Evolutionary conservation across 2,797 vertebrate species (phyloP).

Genomic region (Rhinophrynus dorsalis): DNA sequence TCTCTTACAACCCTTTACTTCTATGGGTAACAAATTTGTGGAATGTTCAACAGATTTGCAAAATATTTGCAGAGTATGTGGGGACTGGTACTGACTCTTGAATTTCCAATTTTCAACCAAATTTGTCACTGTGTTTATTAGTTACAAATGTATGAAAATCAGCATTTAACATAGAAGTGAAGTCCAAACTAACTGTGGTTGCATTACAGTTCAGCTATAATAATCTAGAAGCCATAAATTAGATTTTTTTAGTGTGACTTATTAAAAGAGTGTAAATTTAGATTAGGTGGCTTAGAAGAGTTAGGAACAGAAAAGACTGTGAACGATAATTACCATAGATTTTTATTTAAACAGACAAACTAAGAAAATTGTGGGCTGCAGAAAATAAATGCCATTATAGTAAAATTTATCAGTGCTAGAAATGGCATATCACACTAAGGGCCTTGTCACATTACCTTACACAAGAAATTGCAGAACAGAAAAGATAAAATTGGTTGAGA

Average conservation of each 20-base stretch:
- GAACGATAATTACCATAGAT: conserved; percentile 39
- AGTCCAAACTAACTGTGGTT: no score
- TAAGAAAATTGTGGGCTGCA: conserved; percentile 24
- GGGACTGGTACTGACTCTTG: no score
- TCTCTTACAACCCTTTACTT: no score
- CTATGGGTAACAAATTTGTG: no score
- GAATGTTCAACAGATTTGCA: no score
- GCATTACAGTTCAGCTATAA: no score
- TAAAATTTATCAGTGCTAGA: conserved; percentile 12
- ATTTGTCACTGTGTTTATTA: no score
- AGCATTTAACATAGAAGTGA: no score
- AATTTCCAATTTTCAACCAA: no score
- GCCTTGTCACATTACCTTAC: conserved; percentile 18
- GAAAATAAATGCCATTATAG: conserved; percentile 29
- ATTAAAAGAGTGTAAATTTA: conserved; percentile 18
- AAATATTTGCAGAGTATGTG: no score
- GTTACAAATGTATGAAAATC: no score
- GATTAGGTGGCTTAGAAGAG: not conserved
- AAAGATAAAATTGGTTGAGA: conserved; percentile 10
- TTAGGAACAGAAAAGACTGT: conserved; percentile 36
- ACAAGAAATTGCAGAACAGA: conserved; percentile 24
- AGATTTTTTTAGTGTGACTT: conserved; percentile 1
- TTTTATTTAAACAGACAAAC: conserved; percentile 50
- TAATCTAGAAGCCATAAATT: no score
- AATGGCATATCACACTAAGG: not conserved